Evolutionary conservation across 2,113 vertebrate species (phyloP).

Genomic region (Notothenia coriiceps): DNA sequence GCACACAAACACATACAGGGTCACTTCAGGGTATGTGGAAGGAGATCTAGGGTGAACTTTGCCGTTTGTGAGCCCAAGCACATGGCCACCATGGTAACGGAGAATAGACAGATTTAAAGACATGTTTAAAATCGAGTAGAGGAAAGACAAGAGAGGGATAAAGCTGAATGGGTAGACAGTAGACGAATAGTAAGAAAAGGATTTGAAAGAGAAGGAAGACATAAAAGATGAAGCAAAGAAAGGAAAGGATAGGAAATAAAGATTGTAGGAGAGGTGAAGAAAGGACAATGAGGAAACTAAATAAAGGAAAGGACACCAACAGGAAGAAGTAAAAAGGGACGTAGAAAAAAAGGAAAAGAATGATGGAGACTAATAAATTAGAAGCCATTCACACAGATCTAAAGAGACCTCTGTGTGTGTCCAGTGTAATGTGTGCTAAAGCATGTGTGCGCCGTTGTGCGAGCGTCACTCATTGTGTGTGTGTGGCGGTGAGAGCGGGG

Average conservation of each 20-base stretch:
- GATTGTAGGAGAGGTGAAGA: too few species aligned
- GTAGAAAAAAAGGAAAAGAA: conserved; percentile 7
- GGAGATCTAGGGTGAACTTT: conserved; percentile 17
- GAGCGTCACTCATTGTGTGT: conserved; percentile 28
- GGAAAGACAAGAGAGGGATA: fast-evolving
- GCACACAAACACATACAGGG: background rate
- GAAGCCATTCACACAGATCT: conserved; percentile 42
- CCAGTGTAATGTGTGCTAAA: conserved; percentile 27
- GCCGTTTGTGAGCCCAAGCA: conserved; percentile 12
- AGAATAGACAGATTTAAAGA: background rate
- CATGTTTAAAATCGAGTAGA: background rate
- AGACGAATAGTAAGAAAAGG: background rate
- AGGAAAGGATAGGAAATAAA: background rate
- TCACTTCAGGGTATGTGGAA: conserved; percentile 4
- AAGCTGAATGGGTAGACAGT: background rate
- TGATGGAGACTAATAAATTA: conserved; percentile 45
- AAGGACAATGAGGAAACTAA: background rate
- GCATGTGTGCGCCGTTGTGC: conserved; percentile 1
- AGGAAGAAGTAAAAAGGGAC: background rate
- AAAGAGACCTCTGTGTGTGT: conserved; percentile 46
- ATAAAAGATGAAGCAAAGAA: background rate
- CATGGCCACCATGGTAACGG: conserved; percentile 19
- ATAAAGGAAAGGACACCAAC: background rate
- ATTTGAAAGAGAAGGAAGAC: too few species aligned
- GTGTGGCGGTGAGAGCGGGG: conserved; percentile 35